These are phyloP conservation scores for Amblyjoppa proteus DNA, from an alignment of 2,888 invertebrate species.

Conservation along the genomic window DNA sequence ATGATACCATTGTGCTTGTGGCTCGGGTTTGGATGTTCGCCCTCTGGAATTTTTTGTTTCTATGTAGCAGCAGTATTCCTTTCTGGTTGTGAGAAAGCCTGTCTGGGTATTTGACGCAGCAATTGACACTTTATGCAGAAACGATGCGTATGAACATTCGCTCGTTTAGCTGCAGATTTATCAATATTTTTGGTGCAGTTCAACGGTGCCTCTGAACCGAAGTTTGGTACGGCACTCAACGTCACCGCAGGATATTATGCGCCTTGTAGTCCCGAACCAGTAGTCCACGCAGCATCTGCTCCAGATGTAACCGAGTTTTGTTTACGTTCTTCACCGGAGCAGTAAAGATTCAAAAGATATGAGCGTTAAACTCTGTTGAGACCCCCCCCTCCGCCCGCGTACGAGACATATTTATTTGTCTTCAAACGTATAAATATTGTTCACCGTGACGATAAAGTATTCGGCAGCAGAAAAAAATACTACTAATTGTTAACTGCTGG, in stretches of 20 bases:
- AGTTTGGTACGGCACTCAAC: constrained; percentile 24
- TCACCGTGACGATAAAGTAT: constrained; percentile 58
- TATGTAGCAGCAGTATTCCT: constrained; percentile 23
- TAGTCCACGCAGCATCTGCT: constrained; percentile 51
- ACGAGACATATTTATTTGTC: constrained; percentile 59
- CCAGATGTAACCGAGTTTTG: constrained; percentile 65
- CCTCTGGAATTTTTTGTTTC: constrained; percentile 18
- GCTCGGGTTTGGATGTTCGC: background rate
- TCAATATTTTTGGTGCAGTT: background rate
- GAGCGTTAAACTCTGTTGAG: constrained; percentile 39
- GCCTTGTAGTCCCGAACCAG: constrained; percentile 1
- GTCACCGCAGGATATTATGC: constrained; percentile 34
- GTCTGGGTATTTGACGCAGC: background rate
- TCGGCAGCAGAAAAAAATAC: constrained; percentile 22
- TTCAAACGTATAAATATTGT: constrained; percentile 57
- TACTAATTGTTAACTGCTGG: constrained; percentile 63
- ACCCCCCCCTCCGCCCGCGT: background rate
- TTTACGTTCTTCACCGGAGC: constrained; percentile 59
- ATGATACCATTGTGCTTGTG: constrained; percentile 79
- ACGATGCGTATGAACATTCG: background rate
- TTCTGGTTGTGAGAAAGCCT: constrained; percentile 28
- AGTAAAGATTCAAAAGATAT: constrained; percentile 44
- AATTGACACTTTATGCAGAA: background rate
- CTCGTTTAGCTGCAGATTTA: background rate
- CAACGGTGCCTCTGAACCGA: background rate